Conservation (phyloP, 2,888 invertebrate genomes). For the Syrphus vitripennis region DNA sequence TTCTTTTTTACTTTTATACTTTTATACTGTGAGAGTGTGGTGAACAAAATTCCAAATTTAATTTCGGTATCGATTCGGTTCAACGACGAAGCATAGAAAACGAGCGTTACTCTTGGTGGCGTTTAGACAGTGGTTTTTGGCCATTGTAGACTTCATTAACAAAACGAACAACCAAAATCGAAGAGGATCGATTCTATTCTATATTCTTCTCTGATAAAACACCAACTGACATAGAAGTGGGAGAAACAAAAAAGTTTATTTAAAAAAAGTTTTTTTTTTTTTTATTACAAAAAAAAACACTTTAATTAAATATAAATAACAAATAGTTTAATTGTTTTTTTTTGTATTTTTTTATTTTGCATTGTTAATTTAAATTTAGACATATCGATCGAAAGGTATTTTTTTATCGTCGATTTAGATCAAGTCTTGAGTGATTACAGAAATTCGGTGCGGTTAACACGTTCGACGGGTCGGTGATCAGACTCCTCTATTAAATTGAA, state of each 20-base stretch:
- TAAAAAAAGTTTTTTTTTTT: background rate
- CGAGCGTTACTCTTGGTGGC: conserved; percentile 70
- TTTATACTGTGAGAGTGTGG: conserved; percentile 63
- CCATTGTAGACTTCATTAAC: conserved; percentile 58
- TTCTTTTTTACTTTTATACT: conserved; percentile 25
- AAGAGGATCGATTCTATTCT: conserved; percentile 50
- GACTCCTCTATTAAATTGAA: conserved; percentile 53
- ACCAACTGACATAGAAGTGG: conserved; percentile 59
- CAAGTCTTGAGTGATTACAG: conserved; percentile 77
- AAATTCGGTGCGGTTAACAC: conserved; percentile 76
- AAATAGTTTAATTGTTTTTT: conserved; percentile 32
- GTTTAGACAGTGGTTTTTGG: conserved; percentile 65
- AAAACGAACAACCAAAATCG: conserved; percentile 38
- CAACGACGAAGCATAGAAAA: conserved; percentile 62
- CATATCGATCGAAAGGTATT: conserved; percentile 77
- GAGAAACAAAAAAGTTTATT: conserved; percentile 42
- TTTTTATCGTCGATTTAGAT: conserved; percentile 77
- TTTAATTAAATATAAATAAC: conserved; percentile 64
- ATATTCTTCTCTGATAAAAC: conserved; percentile 37
- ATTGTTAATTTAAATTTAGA: conserved; percentile 66
- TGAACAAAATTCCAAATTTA: conserved; percentile 71
- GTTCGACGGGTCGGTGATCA: conserved; percentile 68
- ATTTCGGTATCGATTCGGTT: conserved; percentile 71
- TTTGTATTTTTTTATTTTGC: conserved; percentile 25
- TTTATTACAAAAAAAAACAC: conserved; percentile 33